Conservation (phyloP, 1,140 invertebrate genomes). For the Aethina tumida region DNA sequence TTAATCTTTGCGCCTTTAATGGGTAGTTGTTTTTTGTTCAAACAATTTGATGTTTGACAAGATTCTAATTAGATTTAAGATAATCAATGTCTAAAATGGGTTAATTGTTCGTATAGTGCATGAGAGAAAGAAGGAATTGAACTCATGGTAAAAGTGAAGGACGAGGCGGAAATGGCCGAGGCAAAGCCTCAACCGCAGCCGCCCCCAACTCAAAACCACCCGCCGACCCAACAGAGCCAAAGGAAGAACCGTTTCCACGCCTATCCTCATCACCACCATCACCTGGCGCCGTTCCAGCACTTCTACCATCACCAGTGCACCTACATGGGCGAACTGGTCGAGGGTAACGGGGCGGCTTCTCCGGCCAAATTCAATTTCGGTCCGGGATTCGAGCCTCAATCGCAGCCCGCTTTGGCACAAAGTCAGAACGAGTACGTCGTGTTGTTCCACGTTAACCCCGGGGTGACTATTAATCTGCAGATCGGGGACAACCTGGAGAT, state of each 20-base stretch:
- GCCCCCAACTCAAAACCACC: conserved; percentile 11
- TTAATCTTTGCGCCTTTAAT: conserved; percentile 10
- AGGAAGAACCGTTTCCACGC: conserved; percentile 20
- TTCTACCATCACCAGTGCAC: conserved; percentile 31
- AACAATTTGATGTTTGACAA: not conserved
- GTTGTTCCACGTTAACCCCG: conserved; percentile 58
- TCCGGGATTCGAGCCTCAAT: conserved; percentile 41
- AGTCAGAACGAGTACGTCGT: conserved; percentile 46
- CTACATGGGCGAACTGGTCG: conserved; percentile 13
- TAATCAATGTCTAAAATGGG: not conserved
- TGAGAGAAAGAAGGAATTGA: conserved; percentile 1
- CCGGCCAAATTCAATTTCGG: conserved; percentile 41
- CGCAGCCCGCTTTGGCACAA: conserved; percentile 23
- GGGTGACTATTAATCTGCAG: conserved; percentile 56
- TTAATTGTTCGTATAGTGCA: not conserved
- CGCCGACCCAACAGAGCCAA: conserved; percentile 8
- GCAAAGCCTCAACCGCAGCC: conserved; percentile 18
- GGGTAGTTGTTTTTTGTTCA: not conserved
- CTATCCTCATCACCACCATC: conserved; percentile 26
- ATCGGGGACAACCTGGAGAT: conserved; percentile 54
- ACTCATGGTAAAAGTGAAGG: conserved; percentile 35
- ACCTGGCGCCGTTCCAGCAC: conserved; percentile 29
- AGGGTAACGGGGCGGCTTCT: conserved; percentile 18
- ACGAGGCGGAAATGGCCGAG: conserved; percentile 29
- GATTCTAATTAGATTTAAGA: not conserved